These are phyloP conservation scores for Drosophila colorata DNA, from an alignment of 2,888 invertebrate genomes.

Conservation along the genomic window DNA sequence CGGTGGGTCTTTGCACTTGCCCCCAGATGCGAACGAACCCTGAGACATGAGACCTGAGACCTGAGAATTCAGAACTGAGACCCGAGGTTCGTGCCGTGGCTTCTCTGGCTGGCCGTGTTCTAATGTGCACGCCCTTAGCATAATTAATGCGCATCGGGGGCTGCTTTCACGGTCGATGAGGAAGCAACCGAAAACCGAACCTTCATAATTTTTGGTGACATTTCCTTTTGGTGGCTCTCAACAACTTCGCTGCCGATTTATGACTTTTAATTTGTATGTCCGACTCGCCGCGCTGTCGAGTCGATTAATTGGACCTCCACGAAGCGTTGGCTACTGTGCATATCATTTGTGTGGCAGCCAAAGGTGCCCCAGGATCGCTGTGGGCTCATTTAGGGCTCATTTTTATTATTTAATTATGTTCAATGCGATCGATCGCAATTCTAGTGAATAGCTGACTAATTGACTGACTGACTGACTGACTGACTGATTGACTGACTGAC, in stretches of 20 bases:
- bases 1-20: conserved; percentile 67
- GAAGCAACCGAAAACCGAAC: conserved; percentile 45
- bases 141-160: conserved; percentile 67
- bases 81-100: conserved; percentile 41
- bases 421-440: conserved; percentile 17
- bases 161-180: conserved; percentile 10
- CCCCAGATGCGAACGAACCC: conserved; percentile 28
- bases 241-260: conserved; percentile 62
- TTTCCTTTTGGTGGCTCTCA: conserved; percentile 61
- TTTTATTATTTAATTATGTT: conserved; percentile 63
- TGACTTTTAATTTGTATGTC: conserved; percentile 79
- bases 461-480: not conserved
- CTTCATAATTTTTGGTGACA: conserved; percentile 81
- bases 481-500: not conserved
- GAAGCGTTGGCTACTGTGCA: conserved; percentile 76
- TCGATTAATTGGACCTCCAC: conserved; percentile 81
- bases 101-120: conserved; percentile 19
- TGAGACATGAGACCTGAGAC: conserved; percentile 5
- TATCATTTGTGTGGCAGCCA: conserved; percentile 49
- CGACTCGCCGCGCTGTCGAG: conserved; percentile 58
- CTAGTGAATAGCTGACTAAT: not conserved
- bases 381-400: conserved; percentile 56
- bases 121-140: conserved; percentile 72
- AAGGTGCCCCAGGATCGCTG: not conserved
- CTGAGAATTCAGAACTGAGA: no score